Evolutionary conservation across 1,140 invertebrate genomes (phyloP).

Genomic region (Stegodyphus dumicola): DNA sequence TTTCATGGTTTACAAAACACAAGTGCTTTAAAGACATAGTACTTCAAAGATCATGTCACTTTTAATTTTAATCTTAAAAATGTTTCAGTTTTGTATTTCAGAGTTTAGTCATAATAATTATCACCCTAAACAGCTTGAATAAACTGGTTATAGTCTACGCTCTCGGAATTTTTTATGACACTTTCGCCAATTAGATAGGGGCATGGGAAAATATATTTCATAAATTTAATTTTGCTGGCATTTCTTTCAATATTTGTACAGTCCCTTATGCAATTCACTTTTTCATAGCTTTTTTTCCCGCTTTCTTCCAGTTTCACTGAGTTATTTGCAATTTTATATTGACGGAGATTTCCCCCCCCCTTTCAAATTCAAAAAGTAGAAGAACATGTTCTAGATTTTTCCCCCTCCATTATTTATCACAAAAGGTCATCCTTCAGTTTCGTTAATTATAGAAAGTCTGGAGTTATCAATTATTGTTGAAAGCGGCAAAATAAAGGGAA

Average conservation of each 20-base stretch:
- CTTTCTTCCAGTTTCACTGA: slow-evolving; percentile 43
- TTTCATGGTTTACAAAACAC: no score
- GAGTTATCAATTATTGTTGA: slow-evolving; percentile 58
- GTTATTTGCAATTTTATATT: slow-evolving; percentile 58
- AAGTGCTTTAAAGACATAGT: no score
- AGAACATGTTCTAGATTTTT: slow-evolving; percentile 42
- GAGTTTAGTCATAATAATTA: no score
- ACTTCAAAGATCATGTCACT: no score
- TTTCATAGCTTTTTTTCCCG: slow-evolving; percentile 44
- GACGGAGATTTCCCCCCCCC: slow-evolving; percentile 12
- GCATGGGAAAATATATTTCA: no score
- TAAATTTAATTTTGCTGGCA: no score
- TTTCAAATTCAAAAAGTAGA: slow-evolving; percentile 30
- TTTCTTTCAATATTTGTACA: slow-evolving; percentile 13
- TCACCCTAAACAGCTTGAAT: no score
- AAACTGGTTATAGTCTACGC: no score
- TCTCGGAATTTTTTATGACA: no score
- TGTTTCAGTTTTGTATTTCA: no score
- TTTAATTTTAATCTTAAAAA: no score
- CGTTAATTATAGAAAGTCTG: slow-evolving; percentile 60
- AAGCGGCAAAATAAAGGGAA: slow-evolving; percentile 9
- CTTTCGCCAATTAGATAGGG: no score
- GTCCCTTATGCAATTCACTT: slow-evolving; percentile 32
- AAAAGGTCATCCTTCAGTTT: slow-evolving; percentile 59
- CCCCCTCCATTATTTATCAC: slow-evolving; percentile 36